Evolutionary conservation across 2,113 vertebrate genomes (phyloP).

Genomic region (Oceanodroma tethys): DNA sequence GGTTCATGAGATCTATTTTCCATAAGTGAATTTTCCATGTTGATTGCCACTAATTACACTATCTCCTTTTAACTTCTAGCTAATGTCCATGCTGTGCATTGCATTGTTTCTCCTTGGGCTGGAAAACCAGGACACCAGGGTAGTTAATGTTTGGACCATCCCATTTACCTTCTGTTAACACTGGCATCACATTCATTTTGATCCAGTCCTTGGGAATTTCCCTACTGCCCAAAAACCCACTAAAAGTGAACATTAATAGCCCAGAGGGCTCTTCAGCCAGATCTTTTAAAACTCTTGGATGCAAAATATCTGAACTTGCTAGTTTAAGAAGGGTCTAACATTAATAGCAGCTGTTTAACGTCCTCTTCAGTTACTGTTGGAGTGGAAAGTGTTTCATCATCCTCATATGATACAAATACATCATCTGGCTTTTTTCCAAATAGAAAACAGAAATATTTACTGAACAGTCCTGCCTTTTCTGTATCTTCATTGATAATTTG

Average conservation of each 20-base stretch:
- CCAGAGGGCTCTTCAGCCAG: constrained; percentile 12
- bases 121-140: not conserved
- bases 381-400: constrained; percentile 62
- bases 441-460: constrained; percentile 38
- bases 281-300: constrained; percentile 40
- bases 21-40: constrained; percentile 23
- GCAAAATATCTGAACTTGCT: constrained; percentile 35
- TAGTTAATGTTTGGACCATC: not conserved
- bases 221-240: not conserved
- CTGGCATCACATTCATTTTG: not conserved
- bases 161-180: not conserved
- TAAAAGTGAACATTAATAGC: not conserved
- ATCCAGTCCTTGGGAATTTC: not conserved
- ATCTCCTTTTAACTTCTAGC: not conserved
- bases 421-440: constrained; percentile 23
- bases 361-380: constrained; percentile 47
- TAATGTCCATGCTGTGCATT: not conserved
- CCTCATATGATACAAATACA: constrained; percentile 54
- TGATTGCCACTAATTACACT: constrained; percentile 22
- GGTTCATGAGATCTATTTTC: not conserved
- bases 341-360: constrained; percentile 61
- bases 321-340: constrained; percentile 41
- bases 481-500: constrained; percentile 26
- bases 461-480: not conserved
- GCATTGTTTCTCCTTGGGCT: not conserved